These are phyloP conservation scores for Pomatostomus ruficeps DNA, from an alignment of 2,113 vertebrate genomes.

Conservation along the genomic window DNA sequence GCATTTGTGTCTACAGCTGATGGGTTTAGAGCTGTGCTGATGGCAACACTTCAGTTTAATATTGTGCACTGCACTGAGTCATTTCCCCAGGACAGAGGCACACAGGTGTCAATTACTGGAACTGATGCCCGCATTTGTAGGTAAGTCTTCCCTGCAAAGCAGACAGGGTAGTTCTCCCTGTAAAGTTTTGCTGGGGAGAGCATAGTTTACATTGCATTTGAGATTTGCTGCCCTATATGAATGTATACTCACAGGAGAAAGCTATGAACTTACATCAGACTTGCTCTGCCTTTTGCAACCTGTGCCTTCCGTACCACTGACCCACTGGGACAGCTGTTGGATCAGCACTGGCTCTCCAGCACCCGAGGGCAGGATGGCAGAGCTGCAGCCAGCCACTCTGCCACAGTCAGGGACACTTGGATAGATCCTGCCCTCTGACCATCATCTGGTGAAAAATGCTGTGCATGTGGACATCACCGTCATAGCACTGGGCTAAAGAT, in stretches of 20 bases:
- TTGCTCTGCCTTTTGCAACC: not conserved
- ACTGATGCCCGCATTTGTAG: not conserved
- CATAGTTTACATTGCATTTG: not conserved
- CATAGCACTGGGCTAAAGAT: not conserved
- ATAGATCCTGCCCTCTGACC: not conserved
- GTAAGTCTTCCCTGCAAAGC: not conserved
- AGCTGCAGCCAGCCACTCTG: not conserved
- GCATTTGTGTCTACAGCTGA: not conserved
- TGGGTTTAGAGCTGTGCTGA: not conserved
- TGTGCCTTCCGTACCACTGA: not conserved
- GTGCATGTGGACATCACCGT: fast-evolving
- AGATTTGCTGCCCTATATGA: not conserved
- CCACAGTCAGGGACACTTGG: not conserved
- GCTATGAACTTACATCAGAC: not conserved
- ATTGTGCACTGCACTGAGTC: not conserved
- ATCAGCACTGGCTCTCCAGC: not conserved
- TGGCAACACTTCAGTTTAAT: not conserved
- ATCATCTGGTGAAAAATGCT: not conserved
- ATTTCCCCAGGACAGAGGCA: not conserved
- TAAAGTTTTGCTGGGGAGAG: not conserved
- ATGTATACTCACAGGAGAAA: not conserved
- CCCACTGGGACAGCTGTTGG: not conserved
- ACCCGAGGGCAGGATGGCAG: not conserved
- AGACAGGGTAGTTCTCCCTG: not conserved
- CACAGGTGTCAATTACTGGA: not conserved